phyloP scores from a whole-genome alignment of 2,797 vertebrate genomes.

The Molossus molossus region DNA sequence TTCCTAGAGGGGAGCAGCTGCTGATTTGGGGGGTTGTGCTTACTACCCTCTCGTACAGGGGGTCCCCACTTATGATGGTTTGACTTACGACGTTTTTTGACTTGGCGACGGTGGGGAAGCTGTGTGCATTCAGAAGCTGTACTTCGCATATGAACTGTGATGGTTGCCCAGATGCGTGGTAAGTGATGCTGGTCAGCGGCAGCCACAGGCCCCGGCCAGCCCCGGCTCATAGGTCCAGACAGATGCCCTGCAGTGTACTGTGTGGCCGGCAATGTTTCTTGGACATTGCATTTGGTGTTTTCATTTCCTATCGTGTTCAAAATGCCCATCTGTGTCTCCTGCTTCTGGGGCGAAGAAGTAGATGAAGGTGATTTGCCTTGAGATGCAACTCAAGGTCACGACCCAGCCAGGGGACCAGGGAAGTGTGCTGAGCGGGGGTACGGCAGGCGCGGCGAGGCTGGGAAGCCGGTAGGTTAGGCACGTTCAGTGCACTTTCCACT shows the following conservation, averaged over 20 bases:
- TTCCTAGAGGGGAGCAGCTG: neutral
- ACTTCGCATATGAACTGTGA: neutral
- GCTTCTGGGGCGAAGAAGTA: neutral
- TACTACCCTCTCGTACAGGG: neutral
- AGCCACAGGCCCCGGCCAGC: neutral
- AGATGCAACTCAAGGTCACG: neutral
- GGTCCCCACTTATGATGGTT: neutral
- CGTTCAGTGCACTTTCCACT: accelerated
- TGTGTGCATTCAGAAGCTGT: neutral
- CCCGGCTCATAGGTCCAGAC: neutral
- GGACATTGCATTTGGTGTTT: neutral
- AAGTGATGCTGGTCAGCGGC: neutral
- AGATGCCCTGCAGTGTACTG: neutral
- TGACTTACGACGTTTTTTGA: neutral
- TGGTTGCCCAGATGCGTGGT: neutral
- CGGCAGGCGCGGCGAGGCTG: neutral
- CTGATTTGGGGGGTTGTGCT: neutral
- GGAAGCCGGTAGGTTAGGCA: accelerated
- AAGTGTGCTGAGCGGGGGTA: neutral
- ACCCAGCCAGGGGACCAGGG: neutral
- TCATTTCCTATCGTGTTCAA: neutral
- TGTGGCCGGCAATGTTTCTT: neutral
- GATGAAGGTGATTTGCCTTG: neutral
- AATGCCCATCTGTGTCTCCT: neutral
- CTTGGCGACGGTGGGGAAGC: neutral